A percentile compares a stretch with the other conserved stretches of the same genome.
Evolutionary conservation across 1,140 invertebrate species (phyloP).

Genomic region (Drosophila sulfurigaster): DNA sequence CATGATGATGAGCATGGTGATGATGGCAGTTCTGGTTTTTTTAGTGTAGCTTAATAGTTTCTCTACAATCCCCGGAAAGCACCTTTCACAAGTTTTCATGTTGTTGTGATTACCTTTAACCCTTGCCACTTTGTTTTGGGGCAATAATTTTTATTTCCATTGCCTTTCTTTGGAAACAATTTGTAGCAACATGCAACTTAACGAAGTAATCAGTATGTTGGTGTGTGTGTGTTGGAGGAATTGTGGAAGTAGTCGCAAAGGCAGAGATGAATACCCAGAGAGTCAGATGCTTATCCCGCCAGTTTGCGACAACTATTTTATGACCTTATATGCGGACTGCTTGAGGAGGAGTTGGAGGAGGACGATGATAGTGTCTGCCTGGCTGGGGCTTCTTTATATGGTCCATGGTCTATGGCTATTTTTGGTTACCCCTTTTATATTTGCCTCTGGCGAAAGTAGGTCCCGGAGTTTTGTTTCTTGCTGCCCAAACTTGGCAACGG

Average conservation of each 20-base stretch:
- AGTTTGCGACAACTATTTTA: constrained; percentile 80
- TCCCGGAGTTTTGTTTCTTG: constrained; percentile 59
- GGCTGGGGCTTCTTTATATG: constrained; percentile 55
- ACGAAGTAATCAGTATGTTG: constrained; percentile 70
- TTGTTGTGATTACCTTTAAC: constrained; percentile 79
- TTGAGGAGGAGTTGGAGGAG: constrained; percentile 4
- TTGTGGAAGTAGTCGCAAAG: constrained; percentile 4
- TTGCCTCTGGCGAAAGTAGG: constrained; percentile 67
- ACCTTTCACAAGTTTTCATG: constrained; percentile 72
- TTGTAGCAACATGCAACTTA: constrained; percentile 80
- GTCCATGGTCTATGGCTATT: constrained; percentile 62
- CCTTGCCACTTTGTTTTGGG: constrained; percentile 53
- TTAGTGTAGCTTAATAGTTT: constrained; percentile 46
- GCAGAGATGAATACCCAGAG: constrained; percentile 46
- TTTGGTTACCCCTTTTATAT: constrained; percentile 65
- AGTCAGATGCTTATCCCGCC: constrained; percentile 76
- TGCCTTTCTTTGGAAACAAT: constrained; percentile 82
- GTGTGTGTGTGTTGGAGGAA: constrained; percentile 18
- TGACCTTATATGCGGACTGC: constrained; percentile 67
- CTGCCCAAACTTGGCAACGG: constrained; percentile 41
- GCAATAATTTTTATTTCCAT: constrained; percentile 77
- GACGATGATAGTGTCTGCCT: constrained; percentile 12
- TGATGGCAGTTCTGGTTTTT: constrained; percentile 18
- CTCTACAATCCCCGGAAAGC: constrained; percentile 35
- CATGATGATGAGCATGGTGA: constrained; percentile 26